Evolutionary conservation across 1,140 invertebrate genomes (phyloP), one percentile per base, ranked within the genome.

Genomic region (Plodia interpunctella): DNA sequence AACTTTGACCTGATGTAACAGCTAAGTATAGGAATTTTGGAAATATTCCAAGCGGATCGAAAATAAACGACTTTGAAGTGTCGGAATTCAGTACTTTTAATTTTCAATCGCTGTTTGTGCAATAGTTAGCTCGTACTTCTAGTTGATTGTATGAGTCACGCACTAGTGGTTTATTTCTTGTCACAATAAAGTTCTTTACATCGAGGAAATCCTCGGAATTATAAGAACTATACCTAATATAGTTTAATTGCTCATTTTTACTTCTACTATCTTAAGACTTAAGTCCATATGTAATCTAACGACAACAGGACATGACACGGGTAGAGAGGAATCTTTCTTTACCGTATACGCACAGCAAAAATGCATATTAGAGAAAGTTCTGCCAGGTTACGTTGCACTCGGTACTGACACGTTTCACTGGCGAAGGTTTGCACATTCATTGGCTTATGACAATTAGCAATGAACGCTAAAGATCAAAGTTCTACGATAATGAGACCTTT

Each of bases 1-100:
- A 44, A 44, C 38, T 44, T 44, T 44, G n/a, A n/a, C 13, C 38
- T 17, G 38, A 44, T 44, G 38, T 44, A 44, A 44, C 15, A 44
- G 6, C 38, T n/a, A 44, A 44, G 5, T 44, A 44, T 15, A 44
- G 38, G n/a, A 15, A 44, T 15, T 15, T 44, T 44, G 38, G 38
- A 44, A 44, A 44, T 6, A 44, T 15, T 44, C 38, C 38, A 44
- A 44, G 3, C 13, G 13, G 1, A 15, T 3, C 8, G 38, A 44
- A 44, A 44, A 44, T 44, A 44, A 44, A 15, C n/a, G 38, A 5
- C 38, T 15, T 44, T 44, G 38, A 44, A 17, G 38, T 44, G 38
- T n/a, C n/a, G n/a, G 13, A 32, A 32, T 10, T 32, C 6, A 11
- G 3, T 3, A 44, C 38, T 44, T 44, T 44, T 17, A 44, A 44